Percentiles rank a stretch among this genome's conserved stretches.
These are phyloP conservation scores for Mohoua ochrocephala DNA, from an alignment of 2,113 vertebrate genomes.

Conservation along the genomic window DNA sequence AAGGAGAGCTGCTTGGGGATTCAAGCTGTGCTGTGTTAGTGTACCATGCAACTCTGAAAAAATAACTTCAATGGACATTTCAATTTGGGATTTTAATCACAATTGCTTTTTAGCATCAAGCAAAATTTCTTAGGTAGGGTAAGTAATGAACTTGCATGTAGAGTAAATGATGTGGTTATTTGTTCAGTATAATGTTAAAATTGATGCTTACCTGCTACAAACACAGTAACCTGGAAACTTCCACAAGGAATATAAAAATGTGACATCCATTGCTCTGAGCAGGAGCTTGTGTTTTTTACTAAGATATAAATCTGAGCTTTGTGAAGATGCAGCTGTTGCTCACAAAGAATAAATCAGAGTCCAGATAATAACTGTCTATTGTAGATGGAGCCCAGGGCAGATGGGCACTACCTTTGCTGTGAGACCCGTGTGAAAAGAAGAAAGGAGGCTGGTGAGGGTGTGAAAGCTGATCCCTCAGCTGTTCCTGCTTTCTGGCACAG, in stretches of 20 bases:
- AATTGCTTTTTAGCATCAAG: background rate
- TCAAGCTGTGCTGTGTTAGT: background rate
- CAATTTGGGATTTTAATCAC: background rate
- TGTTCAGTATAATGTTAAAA: background rate
- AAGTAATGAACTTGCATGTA: background rate
- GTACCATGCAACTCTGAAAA: background rate
- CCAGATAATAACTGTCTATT: background rate
- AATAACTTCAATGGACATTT: background rate
- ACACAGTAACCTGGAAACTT: background rate
- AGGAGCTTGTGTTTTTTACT: background rate
- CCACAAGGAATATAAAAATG: background rate
- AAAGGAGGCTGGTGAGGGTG: background rate
- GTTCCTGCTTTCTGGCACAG: background rate
- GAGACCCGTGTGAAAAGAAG: background rate
- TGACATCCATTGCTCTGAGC: rapidly evolving
- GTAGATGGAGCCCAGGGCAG: background rate
- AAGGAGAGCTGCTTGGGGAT: background rate
- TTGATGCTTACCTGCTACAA: background rate
- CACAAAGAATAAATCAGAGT: background rate
- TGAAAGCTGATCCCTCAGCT: background rate
- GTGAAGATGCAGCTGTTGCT: background rate
- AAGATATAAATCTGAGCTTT: background rate
- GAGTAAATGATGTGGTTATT: background rate
- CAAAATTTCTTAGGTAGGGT: background rate
- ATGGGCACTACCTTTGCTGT: background rate